These are phyloP conservation scores for Coregonus clupeaformis DNA, from an alignment of 2,113 vertebrate species.

Conservation along the genomic window DNA sequence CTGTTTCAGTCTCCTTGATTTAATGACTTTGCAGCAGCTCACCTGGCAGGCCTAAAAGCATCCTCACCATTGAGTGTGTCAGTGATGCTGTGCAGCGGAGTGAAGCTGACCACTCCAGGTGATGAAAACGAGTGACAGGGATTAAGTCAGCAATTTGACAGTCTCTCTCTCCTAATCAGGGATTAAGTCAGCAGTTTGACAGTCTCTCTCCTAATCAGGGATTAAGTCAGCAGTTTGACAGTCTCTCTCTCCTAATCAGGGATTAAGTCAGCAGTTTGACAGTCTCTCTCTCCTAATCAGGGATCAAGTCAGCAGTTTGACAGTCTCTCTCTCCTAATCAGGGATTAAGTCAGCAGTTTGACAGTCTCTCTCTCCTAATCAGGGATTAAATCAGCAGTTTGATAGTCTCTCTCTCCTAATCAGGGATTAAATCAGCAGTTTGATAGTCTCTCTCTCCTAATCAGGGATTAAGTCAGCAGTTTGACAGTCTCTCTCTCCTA, in stretches of 20 bases:
- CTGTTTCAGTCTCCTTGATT: conserved; percentile 32
- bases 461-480: conserved; percentile 72
- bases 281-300: conserved; percentile 57
- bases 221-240: too few relatives aligned
- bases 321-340: conserved; percentile 58
- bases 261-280: too few relatives aligned
- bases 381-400: too few relatives aligned
- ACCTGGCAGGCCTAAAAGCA: background rate
- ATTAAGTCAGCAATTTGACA: conserved; percentile 61
- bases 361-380: conserved; percentile 60
- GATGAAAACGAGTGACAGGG: conserved; percentile 56
- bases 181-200: too few relatives aligned
- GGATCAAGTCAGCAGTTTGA: too few relatives aligned
- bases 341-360: too few relatives aligned
- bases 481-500: conserved; percentile 48
- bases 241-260: conserved; percentile 57
- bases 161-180: conserved; percentile 57
- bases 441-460: conserved; percentile 55
- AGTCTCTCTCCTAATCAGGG: conserved; percentile 58
- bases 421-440: too few relatives aligned
- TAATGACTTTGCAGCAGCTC: conserved; percentile 25
- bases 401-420: conserved; percentile 59
- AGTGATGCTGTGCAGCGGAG: conserved; percentile 2
- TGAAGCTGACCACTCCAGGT: conserved; percentile 45
- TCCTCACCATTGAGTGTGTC: conserved; percentile 32